These are phyloP conservation scores for Forbesichthys agassizii DNA, from an alignment of 2,113 vertebrate species.

Conservation along the genomic window DNA sequence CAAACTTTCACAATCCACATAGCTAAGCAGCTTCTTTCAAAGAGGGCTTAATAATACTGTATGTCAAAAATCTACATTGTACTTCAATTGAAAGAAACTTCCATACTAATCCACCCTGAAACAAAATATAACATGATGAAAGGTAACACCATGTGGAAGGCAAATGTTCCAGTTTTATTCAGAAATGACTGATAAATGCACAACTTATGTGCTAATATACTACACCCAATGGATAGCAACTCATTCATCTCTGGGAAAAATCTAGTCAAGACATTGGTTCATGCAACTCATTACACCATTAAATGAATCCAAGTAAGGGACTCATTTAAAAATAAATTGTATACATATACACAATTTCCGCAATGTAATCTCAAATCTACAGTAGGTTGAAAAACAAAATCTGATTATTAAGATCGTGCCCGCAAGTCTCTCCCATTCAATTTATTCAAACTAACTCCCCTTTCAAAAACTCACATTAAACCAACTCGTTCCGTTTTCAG, in stretches of 20 bases:
- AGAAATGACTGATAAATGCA: slow-evolving; percentile 8
- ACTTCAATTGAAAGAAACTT: neutral
- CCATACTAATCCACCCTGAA: slow-evolving; percentile 6
- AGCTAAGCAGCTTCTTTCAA: slow-evolving; percentile 29
- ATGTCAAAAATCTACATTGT: slow-evolving; percentile 12
- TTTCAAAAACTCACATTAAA: slow-evolving; percentile 27
- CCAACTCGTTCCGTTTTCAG: slow-evolving; percentile 27
- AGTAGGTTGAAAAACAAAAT: slow-evolving; percentile 44
- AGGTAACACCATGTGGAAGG: slow-evolving; percentile 3
- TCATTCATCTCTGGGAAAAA: slow-evolving; percentile 19
- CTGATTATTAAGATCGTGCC: slow-evolving; percentile 38
- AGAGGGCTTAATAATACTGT: neutral
- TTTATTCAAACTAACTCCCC: slow-evolving; percentile 37
- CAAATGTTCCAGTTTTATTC: neutral
- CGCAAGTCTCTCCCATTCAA: slow-evolving; percentile 32
- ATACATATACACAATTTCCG: slow-evolving; percentile 17
- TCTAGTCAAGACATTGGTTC: slow-evolving; percentile 5
- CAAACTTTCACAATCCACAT: slow-evolving; percentile 23
- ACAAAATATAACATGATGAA: slow-evolving; percentile 30
- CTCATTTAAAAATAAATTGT: slow-evolving; percentile 35
- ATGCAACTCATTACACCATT: slow-evolving; percentile 28
- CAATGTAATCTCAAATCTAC: slow-evolving; percentile 30
- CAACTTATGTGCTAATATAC: slow-evolving; percentile 14
- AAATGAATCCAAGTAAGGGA: slow-evolving; percentile 28
- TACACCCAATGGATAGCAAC: slow-evolving; percentile 17